Percentiles rank a stretch among this genome's conserved stretches.
Conservation (phyloP, 2,113 vertebrate species). For the Stictonetta naevosa region DNA sequence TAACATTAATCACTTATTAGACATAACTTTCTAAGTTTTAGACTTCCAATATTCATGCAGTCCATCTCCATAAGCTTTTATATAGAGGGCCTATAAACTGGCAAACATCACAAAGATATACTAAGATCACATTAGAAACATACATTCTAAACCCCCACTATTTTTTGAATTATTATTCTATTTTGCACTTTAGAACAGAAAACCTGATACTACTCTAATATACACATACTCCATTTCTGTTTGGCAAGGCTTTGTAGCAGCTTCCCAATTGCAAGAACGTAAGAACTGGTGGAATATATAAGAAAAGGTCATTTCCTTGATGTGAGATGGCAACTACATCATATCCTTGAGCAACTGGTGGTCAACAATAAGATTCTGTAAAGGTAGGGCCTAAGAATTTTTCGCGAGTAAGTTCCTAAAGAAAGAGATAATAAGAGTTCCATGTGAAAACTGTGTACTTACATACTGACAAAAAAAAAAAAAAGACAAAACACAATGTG, state of each 20-base stretch:
- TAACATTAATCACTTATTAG: background rate
- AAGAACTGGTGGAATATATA: slow-evolving; percentile 87
- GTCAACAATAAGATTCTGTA: slow-evolving; percentile 86
- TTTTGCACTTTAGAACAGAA: background rate
- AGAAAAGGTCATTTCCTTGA: slow-evolving; percentile 79
- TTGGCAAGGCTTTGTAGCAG: slow-evolving; percentile 66
- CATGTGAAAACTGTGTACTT: background rate
- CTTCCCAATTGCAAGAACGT: slow-evolving; percentile 76
- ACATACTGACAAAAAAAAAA: background rate
- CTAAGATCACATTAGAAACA: background rate
- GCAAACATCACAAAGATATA: background rate
- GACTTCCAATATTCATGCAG: background rate
- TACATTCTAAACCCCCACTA: background rate
- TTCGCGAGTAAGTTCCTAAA: slow-evolving; percentile 79
- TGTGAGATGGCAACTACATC: slow-evolving; percentile 83
- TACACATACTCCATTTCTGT: slow-evolving; percentile 82
- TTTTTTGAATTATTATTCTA: background rate
- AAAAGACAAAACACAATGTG: rapidly evolving
- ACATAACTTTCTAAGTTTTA: background rate
- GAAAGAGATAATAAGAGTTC: background rate
- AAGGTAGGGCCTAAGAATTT: slow-evolving; percentile 70
- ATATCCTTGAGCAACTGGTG: slow-evolving; percentile 82
- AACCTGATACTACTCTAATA: background rate
- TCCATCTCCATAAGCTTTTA: background rate
- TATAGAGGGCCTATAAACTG: background rate